Evolutionary conservation across 2,888 invertebrate genomes (phyloP), one percentile per base, ranked within the genome.

Genomic region (Sminthurinus aureus): DNA sequence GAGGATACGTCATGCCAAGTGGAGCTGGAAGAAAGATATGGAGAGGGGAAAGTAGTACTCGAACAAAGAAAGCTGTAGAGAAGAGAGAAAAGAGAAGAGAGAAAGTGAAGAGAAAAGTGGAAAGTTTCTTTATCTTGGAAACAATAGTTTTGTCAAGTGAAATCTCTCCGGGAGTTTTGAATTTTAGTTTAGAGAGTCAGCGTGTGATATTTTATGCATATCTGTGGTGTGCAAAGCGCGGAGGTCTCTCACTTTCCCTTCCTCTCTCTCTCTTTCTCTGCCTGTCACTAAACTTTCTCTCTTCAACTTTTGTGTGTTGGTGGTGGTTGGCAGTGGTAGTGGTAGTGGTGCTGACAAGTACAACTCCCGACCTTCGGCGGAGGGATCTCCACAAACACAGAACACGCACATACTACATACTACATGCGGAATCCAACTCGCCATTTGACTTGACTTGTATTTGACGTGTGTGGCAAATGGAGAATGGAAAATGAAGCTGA

Each of bases 141-240:
- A 58, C 58, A 58, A 58, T 58, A 58, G 58, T 58, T 58, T 58
- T 58, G 58, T 58, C 58, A 58, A 58, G 58, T 58, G 58, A 58
- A 58, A 58, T 58, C 58, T 58, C 58, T 58, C 58, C 58, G 58
- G 58, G 58, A 58, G 58, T 58, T 58, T 58, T 58, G 58, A 58
- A 58, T 58, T 52, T 58, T 58, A 58, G 58, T 58, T 58, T 58
- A 15, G 58, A 58, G 58, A 58, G 58, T 18, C 58, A 58, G 18
- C 58, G 58, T 58, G 58, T 58, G 58, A 58, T 58, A 58, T 58
- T 38, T 58, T 58, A 58, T 58, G 58, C 58, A 58, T 15, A 18
- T 58, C 18, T 58, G 58, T 58, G 58, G 58, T 58, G 15, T 58
- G 15, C 58, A 9, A 58, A 58, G 58, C 1, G 9, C 0, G 18